Conservation (phyloP, 2,888 invertebrate genomes). For the Archips crataeganus region DNA sequence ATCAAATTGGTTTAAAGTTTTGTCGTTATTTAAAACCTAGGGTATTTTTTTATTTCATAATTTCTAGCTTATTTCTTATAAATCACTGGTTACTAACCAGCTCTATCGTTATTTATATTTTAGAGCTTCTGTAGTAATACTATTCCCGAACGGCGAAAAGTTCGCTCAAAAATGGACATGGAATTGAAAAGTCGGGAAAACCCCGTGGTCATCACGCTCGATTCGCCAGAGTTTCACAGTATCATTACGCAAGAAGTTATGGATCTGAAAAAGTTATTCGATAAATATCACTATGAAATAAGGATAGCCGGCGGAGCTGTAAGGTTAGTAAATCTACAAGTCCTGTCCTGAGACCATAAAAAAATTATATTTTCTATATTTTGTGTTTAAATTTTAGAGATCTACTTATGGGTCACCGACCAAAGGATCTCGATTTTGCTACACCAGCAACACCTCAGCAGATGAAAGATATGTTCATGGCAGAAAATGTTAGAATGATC, state of each 20-base stretch:
- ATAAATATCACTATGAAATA: constrained; percentile 93
- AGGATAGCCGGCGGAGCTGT: constrained; percentile 99
- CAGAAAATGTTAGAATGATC: constrained; percentile 95
- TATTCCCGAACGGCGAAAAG: constrained; percentile 51
- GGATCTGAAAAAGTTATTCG: constrained; percentile 90
- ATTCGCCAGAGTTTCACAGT: constrained; percentile 90
- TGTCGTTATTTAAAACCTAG: constrained; percentile 46
- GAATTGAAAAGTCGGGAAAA: constrained; percentile 78
- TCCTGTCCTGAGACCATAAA: not conserved
- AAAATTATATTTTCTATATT: not conserved
- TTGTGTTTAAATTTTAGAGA: constrained; percentile 83
- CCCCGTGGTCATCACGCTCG: constrained; percentile 90
- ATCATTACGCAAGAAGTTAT: constrained; percentile 94
- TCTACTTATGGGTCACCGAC: constrained; percentile 90
- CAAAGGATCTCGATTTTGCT: constrained; percentile 98
- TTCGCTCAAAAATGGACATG: constrained; percentile 66
- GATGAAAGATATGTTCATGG: constrained; percentile 97
- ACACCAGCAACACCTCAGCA: constrained; percentile 98
- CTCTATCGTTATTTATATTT: constrained; percentile 50
- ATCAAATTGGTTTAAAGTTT: constrained; percentile 46
- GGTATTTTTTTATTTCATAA: constrained; percentile 32
- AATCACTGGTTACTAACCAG: constrained; percentile 44
- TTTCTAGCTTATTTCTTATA: not conserved
- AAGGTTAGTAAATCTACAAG: constrained; percentile 74
- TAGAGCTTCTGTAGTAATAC: constrained; percentile 40